Evolutionary conservation across 2,888 invertebrate genomes (phyloP), one percentile per base, ranked within the genome.

Genomic region (Netelia virgata): DNA sequence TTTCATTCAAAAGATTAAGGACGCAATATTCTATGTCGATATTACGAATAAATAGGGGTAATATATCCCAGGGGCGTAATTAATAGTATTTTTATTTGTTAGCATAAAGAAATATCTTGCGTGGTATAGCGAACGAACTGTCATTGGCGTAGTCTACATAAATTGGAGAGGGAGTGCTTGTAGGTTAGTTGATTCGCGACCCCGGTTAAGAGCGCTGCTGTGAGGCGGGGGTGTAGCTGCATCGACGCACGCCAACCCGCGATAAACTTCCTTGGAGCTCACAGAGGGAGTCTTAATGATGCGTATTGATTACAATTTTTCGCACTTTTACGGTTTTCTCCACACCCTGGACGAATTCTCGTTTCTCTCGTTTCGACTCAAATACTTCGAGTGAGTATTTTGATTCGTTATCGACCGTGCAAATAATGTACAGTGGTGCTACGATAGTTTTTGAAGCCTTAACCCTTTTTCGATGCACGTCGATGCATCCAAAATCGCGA

Each of bases 201-300:
- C 23, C 14, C 16, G 66, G 53, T 18, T 16, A 66, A 66, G 76
- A 47, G 76, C 64, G 36, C 74, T 64, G 63, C 14, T 55, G 75
- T 64, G 47, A 18, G 36, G 11, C 18, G 66, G 47, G 36, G 16
- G 36, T 41, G 57, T 73, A 81, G 77, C 74, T 81, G 77, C 84
- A 84, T 84, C 84, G 84, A 77, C 84, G 84, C 84, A 78, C 78
- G 82, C 74, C 78, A 84, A 84, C 75, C 82, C 84, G 47, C 36
- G 36, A 36, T 47, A 82, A 82, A 82, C 82, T 78, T 78, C 50
- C 78, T 43, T 50, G 74, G 50, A 53, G 69, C 70, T 66, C 59
- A 36, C 72, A 47, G 18, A 53, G 8, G 50, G 69, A 84, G 81
- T 84, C 82, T 78, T 82, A 78, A 82, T 78, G 82, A 84, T 84